Conservation (phyloP, 2,888 invertebrate species). For the Subacronicta megacephala region DNA sequence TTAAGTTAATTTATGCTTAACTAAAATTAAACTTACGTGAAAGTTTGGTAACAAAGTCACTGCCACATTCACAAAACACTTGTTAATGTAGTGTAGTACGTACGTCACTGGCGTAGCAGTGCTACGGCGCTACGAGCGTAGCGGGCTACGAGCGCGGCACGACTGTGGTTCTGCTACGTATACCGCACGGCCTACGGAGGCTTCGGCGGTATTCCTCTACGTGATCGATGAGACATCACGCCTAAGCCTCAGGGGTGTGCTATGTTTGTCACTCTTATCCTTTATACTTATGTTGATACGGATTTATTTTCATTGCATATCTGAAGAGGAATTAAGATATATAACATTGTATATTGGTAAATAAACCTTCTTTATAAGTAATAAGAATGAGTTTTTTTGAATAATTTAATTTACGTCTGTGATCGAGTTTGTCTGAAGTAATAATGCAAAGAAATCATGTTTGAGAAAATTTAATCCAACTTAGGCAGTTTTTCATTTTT, state of each 20-base stretch:
- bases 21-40: slow-evolving; percentile 44
- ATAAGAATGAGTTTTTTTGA: no score
- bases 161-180: slow-evolving; percentile 66
- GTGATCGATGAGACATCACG: slow-evolving; percentile 68
- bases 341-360: no score
- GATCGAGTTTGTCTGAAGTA: no score
- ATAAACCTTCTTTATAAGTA: no score
- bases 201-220: slow-evolving; percentile 47
- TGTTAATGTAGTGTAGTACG: slow-evolving; percentile 50
- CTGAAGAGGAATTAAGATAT: no score
- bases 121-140: slow-evolving; percentile 76
- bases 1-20: slow-evolving; percentile 21
- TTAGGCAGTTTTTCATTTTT: not conserved
- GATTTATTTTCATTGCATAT: slow-evolving; percentile 1
- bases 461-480: not conserved
- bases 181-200: slow-evolving; percentile 49
- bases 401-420: no score
- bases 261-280: slow-evolving; percentile 51
- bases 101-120: slow-evolving; percentile 53
- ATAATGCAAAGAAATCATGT: no score
- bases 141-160: slow-evolving; percentile 73
- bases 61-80: slow-evolving; percentile 51
- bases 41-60: slow-evolving; percentile 57
- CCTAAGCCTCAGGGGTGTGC: slow-evolving; percentile 47
- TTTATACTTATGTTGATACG: slow-evolving; percentile 48